Percentiles rank a stretch among this genome's conserved stretches.
Evolutionary conservation across 1,140 invertebrate genomes (phyloP).

Genomic region (Ceratina japonica): DNA sequence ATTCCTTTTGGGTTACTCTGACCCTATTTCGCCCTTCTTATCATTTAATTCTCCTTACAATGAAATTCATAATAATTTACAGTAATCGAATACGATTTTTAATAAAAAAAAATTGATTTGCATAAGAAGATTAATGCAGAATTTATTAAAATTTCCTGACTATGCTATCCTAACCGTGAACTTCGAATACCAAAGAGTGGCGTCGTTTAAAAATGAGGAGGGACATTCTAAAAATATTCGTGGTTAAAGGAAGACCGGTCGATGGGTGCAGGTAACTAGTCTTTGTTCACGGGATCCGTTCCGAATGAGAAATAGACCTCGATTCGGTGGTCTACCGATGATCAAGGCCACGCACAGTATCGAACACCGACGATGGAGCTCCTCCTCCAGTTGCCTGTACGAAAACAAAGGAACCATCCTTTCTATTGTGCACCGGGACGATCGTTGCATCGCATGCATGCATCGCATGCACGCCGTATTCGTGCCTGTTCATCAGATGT

Average conservation of each 20-base stretch:
- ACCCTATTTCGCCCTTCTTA: no score
- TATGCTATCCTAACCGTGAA: no score
- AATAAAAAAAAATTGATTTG: no score
- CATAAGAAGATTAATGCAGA: no score
- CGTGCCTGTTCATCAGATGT: conserved; percentile 18
- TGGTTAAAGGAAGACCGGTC: not conserved
- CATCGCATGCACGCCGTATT: conserved; percentile 2
- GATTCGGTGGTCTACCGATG: not conserved
- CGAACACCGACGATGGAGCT: conserved; percentile 18
- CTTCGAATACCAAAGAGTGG: no score
- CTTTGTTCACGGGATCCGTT: conserved; percentile 21
- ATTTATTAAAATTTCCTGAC: no score
- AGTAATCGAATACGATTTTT: no score
- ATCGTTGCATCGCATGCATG: conserved; percentile 31
- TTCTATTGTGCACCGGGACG: conserved; percentile 35
- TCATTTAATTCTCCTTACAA: no score
- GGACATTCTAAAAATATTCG: conserved; percentile 5
- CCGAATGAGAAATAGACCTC: conserved; percentile 13
- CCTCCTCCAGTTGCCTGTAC: conserved; percentile 11
- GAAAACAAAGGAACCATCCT: conserved; percentile 51
- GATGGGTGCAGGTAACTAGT: not conserved
- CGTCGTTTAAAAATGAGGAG: not conserved
- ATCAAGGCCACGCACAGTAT: conserved; percentile 51
- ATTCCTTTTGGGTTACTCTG: no score
- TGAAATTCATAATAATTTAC: no score